Percentiles rank a stretch among this genome's conserved stretches.
Evolutionary conservation across 1,140 invertebrate genomes (phyloP).

Genomic region (Subanguina moxae): DNA sequence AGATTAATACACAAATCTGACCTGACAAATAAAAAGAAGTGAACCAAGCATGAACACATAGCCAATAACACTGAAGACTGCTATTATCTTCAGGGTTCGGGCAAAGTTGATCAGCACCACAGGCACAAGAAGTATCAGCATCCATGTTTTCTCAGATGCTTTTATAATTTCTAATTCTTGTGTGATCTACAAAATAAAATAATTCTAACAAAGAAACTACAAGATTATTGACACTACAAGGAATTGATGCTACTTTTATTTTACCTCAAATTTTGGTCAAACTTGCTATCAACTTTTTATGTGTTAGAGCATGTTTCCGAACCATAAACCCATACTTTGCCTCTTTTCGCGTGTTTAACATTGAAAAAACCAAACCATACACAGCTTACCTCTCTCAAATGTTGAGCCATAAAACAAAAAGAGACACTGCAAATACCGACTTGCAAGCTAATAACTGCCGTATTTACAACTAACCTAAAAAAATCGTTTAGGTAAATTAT

Average conservation of each 20-base stretch:
- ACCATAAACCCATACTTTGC: no score
- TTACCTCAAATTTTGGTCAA: no score
- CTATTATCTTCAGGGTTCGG: conserved; percentile 28
- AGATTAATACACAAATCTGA: not conserved
- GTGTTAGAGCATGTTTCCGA: no score
- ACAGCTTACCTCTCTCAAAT: conserved; percentile 42
- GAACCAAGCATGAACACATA: conserved; percentile 47
- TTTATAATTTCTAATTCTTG: conserved; percentile 25
- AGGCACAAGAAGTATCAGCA: conserved; percentile 23
- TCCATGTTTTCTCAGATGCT: conserved; percentile 22
- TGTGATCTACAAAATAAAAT: conserved; percentile 12
- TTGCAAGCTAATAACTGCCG: conserved; percentile 31
- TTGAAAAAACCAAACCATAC: not conserved
- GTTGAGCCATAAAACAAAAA: conserved; percentile 38
- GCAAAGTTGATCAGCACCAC: conserved; percentile 33
- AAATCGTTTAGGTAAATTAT: conserved; percentile 7
- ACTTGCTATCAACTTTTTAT: no score
- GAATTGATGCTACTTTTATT: no score
- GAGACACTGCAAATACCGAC: conserved; percentile 50
- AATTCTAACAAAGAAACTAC: no score
- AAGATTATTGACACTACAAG: no score
- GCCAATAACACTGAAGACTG: conserved; percentile 34
- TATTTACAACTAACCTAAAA: conserved; percentile 3
- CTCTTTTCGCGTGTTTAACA: no score
- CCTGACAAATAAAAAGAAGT: conserved; percentile 43